phyloP scores from a whole-genome alignment of 35 echinoderm and acorn worm genomes.

The Ptychodera flava region DNA sequence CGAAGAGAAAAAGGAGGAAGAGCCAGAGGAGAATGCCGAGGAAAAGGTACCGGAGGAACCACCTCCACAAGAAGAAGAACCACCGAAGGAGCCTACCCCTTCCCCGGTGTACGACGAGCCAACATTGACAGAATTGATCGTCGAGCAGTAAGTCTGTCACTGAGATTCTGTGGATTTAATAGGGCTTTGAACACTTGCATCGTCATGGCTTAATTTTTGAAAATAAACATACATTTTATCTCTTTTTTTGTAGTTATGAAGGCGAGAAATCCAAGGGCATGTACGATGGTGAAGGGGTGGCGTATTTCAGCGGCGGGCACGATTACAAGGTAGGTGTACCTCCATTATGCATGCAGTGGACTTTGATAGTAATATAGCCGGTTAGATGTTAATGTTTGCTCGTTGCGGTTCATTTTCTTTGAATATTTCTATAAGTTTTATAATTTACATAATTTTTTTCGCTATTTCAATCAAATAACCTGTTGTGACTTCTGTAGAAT shows the following conservation, averaged over 20 bases:
- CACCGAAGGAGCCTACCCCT: conserved; percentile 80
- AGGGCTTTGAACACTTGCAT: too few relatives aligned
- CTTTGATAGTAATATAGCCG: too few relatives aligned
- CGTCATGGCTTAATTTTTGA: too few relatives aligned
- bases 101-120: conserved; percentile 90
- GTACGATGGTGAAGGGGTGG: conserved; percentile 84
- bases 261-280: conserved; percentile 82
- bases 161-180: too few relatives aligned
- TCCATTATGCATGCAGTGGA: too few relatives aligned
- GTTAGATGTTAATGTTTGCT: too few relatives aligned
- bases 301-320: conserved; percentile 91
- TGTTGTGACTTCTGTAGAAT: too few relatives aligned
- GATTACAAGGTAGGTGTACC: conserved; percentile 54
- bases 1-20: conserved; percentile 77
- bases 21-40: conserved; percentile 61
- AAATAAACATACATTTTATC: too few relatives aligned
- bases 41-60: conserved; percentile 43
- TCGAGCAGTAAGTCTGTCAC: conserved; percentile 62
- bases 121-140: conserved; percentile 85
- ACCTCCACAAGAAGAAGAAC: conserved; percentile 57
- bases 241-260: conserved; percentile 73
- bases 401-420: too few relatives aligned
- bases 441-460: neutral
- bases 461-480: neutral
- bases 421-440: neutral